A percentile compares a stretch with the other conserved stretches of the same genome.
These are phyloP conservation scores for Bombycilla garrulus DNA, from an alignment of 2,113 vertebrate genomes.

Conservation along the genomic window DNA sequence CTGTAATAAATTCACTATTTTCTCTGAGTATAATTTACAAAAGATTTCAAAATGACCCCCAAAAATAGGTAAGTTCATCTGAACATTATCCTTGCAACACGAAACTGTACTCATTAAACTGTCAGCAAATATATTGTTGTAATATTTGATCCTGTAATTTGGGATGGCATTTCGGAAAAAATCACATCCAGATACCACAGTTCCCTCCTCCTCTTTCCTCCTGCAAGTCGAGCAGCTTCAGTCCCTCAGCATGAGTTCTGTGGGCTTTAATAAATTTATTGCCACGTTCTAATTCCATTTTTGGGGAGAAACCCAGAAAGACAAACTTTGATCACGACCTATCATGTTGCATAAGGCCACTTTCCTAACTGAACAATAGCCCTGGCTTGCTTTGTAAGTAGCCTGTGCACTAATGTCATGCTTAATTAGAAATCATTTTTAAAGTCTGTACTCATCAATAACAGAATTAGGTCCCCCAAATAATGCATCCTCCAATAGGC, in stretches of 20 bases:
- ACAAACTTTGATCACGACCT: conserved; percentile 35
- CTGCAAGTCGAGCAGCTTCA: conserved; percentile 51
- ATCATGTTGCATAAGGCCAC: conserved; percentile 49
- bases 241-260: conserved; percentile 24
- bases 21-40: conserved; percentile 53
- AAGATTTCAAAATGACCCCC: conserved; percentile 70
- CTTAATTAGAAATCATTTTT: conserved; percentile 68
- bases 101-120: conserved; percentile 81
- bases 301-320: conserved; percentile 58
- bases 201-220: conserved; percentile 38
- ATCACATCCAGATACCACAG: conserved; percentile 77
- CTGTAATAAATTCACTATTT: conserved; percentile 70
- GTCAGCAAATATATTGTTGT: conserved; percentile 75
- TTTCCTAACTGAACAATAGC: conserved; percentile 65
- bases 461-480: conserved; percentile 67
- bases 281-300: conserved; percentile 67
- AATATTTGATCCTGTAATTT: conserved; percentile 80
- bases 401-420: conserved; percentile 60
- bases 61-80: conserved; percentile 70
- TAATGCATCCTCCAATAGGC: conserved; percentile 53
- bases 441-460: conserved; percentile 58
- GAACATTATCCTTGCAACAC: conserved; percentile 72
- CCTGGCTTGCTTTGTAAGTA: conserved; percentile 41
- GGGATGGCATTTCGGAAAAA: conserved; percentile 78
- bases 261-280: conserved; percentile 64